phyloP scores from a whole-genome alignment of 2,797 vertebrate species.

The Enteromius anoplus region DNA sequence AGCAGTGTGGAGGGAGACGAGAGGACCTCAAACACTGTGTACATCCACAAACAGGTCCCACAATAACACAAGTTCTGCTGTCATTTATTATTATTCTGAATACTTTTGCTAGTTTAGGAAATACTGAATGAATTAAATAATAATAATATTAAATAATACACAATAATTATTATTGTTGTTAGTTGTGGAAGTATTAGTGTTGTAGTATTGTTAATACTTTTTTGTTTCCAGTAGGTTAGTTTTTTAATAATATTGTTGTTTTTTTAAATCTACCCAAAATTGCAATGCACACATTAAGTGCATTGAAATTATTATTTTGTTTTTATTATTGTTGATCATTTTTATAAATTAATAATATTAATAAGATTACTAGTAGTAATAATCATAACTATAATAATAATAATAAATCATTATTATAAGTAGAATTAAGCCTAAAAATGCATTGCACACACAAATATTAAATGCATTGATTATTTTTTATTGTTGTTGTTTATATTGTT shows the following conservation, averaged over 20 bases:
- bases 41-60: conserved; percentile 84
- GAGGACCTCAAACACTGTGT: conserved; percentile 78
- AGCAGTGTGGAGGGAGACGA: conserved; percentile 74
- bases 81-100: background rate
- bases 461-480: too few relatives aligned
- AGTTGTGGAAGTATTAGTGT: too few relatives aligned
- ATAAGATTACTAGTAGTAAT: background rate
- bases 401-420: background rate
- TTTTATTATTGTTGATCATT: background rate
- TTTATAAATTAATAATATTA: background rate
- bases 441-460: too few relatives aligned
- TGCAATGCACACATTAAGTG: background rate
- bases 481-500: too few relatives aligned
- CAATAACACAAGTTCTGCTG: background rate
- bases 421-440: too few relatives aligned
- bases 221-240: background rate
- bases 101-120: background rate
- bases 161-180: background rate
- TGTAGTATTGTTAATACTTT: background rate
- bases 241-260: too few relatives aligned
- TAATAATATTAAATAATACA: background rate
- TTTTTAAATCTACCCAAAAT: background rate
- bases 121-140: background rate
- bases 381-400: background rate
- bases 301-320: background rate